Evolutionary conservation across 2,888 invertebrate genomes (phyloP).

Genomic region (Coecobrya sp.): DNA sequence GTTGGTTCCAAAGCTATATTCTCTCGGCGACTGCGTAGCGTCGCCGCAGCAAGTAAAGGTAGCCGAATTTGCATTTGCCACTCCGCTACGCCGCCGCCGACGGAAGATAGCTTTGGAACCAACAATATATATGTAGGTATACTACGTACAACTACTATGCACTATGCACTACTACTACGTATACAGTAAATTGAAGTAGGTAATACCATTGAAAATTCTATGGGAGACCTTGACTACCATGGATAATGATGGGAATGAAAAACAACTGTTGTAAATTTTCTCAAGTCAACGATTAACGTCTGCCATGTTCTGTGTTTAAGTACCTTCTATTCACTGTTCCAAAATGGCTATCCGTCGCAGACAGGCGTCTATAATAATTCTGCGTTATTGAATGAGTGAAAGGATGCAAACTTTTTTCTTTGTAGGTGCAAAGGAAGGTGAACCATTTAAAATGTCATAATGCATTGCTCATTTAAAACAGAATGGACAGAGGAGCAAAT

Average conservation of each 20-base stretch:
- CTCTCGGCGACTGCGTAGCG: too few species aligned
- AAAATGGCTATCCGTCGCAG: background rate
- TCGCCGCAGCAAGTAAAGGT: background rate
- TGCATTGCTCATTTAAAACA: background rate
- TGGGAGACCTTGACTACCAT: slow-evolving; percentile 12
- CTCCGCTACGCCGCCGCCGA: too few species aligned
- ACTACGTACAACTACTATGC: too few species aligned
- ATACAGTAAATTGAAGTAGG: too few species aligned
- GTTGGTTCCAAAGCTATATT: too few species aligned
- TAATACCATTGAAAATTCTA: background rate
- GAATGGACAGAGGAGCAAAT: background rate
- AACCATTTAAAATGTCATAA: slow-evolving; percentile 46
- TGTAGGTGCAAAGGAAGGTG: too few species aligned
- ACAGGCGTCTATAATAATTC: background rate
- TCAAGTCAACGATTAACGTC: background rate
- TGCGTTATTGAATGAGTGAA: background rate
- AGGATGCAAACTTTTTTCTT: background rate
- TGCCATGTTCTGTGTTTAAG: slow-evolving; percentile 18
- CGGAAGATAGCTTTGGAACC: too few species aligned
- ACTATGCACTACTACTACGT: too few species aligned
- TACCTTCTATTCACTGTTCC: background rate
- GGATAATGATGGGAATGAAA: background rate
- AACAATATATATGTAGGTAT: too few species aligned
- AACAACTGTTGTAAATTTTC: background rate
- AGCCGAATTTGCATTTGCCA: background rate